Evolutionary conservation across 2,888 invertebrate species (phyloP).

Genomic region (Caradrina clavipalpis): DNA sequence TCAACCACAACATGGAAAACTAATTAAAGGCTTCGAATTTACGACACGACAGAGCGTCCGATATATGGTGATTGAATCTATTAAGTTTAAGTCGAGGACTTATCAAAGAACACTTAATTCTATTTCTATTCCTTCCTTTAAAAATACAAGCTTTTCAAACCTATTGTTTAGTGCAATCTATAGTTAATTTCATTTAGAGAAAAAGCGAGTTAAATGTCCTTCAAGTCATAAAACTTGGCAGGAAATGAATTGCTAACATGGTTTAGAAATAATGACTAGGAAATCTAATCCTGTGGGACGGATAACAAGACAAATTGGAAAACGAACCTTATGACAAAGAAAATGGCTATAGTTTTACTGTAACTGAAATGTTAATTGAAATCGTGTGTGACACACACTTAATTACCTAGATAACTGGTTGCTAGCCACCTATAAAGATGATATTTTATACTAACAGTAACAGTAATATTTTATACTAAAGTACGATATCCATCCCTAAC

Average conservation of each 20-base stretch:
- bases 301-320: background rate
- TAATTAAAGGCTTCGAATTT: background rate
- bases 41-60: conserved; percentile 21
- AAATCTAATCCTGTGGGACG: background rate
- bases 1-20: background rate
- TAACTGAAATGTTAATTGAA: no score
- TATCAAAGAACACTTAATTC: conserved; percentile 14
- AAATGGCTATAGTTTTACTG: no score
- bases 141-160: conserved; percentile 9
- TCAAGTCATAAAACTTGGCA: conserved; percentile 24
- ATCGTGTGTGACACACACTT: no score
- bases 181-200: background rate
- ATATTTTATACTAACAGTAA: no score
- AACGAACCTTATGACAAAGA: background rate
- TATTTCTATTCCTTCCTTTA: conserved; percentile 1
- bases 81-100: background rate
- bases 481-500: no score
- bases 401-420: no score
- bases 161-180: conserved; percentile 3
- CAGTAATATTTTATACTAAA: no score
- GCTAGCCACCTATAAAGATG: no score
- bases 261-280: conserved; percentile 10
- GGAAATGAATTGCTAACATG: conserved; percentile 28
- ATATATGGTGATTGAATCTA: conserved; percentile 1
- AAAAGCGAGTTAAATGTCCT: background rate